A percentile compares a stretch with the other conserved stretches of the same genome.
These are phyloP conservation scores for Melanaphis sacchari DNA, from an alignment of 1,140 invertebrate species.

Conservation along the genomic window DNA sequence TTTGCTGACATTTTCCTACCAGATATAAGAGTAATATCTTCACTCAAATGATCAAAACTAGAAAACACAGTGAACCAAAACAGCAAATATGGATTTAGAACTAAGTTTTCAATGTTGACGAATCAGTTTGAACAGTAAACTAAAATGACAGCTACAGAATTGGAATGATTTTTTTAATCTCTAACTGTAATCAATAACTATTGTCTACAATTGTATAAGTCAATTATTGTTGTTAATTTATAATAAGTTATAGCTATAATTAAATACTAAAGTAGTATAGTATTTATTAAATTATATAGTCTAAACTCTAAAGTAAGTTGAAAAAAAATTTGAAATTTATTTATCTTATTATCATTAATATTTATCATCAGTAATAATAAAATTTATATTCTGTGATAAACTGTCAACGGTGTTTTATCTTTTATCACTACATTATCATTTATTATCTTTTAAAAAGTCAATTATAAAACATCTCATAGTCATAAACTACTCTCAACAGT, in stretches of 20 bases:
- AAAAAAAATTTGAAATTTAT: neutral
- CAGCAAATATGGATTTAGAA: neutral
- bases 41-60: constrained; percentile 14
- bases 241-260: too few relatives aligned
- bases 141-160: neutral
- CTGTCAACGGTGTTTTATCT: neutral
- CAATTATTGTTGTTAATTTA: neutral
- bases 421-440: neutral
- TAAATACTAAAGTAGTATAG: too few relatives aligned
- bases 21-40: neutral
- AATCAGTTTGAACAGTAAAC: neutral
- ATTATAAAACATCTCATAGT: too few relatives aligned
- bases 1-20: constrained; percentile 39
- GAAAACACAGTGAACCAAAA: constrained; percentile 26
- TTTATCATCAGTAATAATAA: too few relatives aligned
- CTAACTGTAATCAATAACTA: neutral
- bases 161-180: neutral
- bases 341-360: too few relatives aligned
- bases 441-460: too few relatives aligned
- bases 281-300: too few relatives aligned
- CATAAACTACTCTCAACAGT: too few relatives aligned
- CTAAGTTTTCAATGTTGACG: neutral
- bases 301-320: too few relatives aligned
- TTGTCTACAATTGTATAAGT: neutral
- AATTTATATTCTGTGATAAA: too few relatives aligned